Evolutionary conservation across 2,797 vertebrate genomes (phyloP), one percentile per base, ranked within the genome.

Genomic region (Neosilurus mollespiculum): DNA sequence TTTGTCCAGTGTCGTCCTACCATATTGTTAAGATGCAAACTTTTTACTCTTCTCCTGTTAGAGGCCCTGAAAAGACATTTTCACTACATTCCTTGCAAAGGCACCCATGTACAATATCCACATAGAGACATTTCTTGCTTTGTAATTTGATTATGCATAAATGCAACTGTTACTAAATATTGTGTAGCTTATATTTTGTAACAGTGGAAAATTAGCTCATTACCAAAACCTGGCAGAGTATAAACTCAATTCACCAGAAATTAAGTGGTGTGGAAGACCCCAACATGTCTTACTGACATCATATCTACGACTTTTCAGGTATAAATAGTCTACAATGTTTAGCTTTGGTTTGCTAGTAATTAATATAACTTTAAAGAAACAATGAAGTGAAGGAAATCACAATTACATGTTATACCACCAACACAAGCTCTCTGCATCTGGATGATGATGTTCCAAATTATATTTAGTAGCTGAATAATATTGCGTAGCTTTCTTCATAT

Each of bases 161-260:
- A 77, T 78, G 75, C 34, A 62, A 18, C 59, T 78, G 22, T n/a
- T 43, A 43, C 6, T 15, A 62, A 62, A 78, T 24, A 78, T 9
- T 49, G 5, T 24, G 11, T 62, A 24, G 22, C 22, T 78, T 43
- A 43, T 43, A 43, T 43, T 43, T 43, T 43, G 43, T 24, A 62
- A 2, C 15, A 7, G 43, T 61, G 22, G 58, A 78, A 78, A 78
- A 30, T 62, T 15, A 49, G 12, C 20, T n/a, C 43, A 61, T 77
- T 77, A 9, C 58, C 34, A n/a, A 77, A 77, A 6, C 9, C 56
- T 18, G 34, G 34, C 66, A 69, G 10, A 49, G 30, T 58, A 34
- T 51, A 75, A 75, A 58, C 4, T 22, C 14, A 71, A 9, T 71
- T 14, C 69, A 20, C 20, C 26, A 75, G 16, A 56, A 56, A 75